A percentile compares a stretch with the other conserved stretches of the same genome.
Conservation (phyloP, 2,113 vertebrate genomes). For the Tetrax tetrax region DNA sequence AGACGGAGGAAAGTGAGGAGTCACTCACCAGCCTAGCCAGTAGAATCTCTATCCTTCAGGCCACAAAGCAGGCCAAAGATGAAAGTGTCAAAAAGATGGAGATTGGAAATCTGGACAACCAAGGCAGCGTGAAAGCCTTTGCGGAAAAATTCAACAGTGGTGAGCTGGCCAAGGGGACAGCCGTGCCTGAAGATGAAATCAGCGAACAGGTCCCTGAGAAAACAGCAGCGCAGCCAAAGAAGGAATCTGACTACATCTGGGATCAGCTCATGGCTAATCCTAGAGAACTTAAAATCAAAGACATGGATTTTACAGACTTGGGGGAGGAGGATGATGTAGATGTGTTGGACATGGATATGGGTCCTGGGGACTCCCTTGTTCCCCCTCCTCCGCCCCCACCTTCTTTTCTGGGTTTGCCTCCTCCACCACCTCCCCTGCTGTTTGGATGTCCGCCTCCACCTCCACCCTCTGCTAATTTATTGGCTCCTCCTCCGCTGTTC, state of each 20-base stretch:
- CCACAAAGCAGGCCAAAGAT: constrained; percentile 84
- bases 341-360: constrained; percentile 86
- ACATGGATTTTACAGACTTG: constrained; percentile 98
- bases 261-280: constrained; percentile 95
- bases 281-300: constrained; percentile 93
- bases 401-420: constrained; percentile 78
- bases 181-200: constrained; percentile 75
- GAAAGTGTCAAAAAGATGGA: constrained; percentile 87
- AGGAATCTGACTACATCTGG: constrained; percentile 97
- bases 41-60: constrained; percentile 91
- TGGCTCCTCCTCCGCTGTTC: constrained; percentile 81
- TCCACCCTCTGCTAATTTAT: constrained; percentile 84
- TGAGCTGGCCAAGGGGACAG: constrained; percentile 83
- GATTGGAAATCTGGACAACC: constrained; percentile 87
- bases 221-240: constrained; percentile 68
- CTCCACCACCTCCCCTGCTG: constrained; percentile 80
- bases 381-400: constrained; percentile 84
- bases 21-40: constrained; percentile 83
- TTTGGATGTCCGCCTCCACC: constrained; percentile 81
- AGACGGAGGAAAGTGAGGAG: constrained; percentile 78
- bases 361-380: constrained; percentile 78
- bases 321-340: constrained; percentile 92
- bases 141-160: constrained; percentile 88
- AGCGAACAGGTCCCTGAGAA: constrained; percentile 76
- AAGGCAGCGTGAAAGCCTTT: constrained; percentile 88